Conservation (phyloP, 2,888 invertebrate genomes). For the Pyrrhosoma nymphula region DNA sequence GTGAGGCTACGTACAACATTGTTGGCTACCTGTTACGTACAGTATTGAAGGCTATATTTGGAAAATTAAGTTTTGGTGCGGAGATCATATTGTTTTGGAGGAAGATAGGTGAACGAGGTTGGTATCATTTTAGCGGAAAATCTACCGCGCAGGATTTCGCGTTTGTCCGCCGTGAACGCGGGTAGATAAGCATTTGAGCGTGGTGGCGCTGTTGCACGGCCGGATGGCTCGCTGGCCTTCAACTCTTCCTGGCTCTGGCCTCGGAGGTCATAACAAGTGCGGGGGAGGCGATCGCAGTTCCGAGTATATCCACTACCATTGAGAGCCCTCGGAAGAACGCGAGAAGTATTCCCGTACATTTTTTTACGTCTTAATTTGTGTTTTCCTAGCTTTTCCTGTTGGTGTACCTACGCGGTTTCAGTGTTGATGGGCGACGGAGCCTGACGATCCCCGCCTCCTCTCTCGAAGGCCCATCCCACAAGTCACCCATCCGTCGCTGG, state of each 20-base stretch:
- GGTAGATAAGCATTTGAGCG: background rate
- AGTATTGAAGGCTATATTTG: too few relatives aligned
- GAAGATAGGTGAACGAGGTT: background rate
- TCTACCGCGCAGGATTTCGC: background rate
- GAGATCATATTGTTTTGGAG: too few relatives aligned
- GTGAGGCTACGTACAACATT: too few relatives aligned
- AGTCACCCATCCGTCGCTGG: background rate
- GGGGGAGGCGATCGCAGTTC: background rate
- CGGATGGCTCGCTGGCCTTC: background rate
- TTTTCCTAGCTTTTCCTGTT: background rate
- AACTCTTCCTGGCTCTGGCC: slow-evolving; percentile 14
- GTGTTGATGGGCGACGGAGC: background rate
- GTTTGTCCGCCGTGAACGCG: background rate
- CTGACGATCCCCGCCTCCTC: background rate
- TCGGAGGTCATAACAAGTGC: background rate
- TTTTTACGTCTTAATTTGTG: background rate
- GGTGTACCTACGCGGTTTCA: background rate
- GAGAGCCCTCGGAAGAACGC: background rate
- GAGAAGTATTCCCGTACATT: background rate
- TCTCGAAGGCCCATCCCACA: background rate
- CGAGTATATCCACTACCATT: background rate
- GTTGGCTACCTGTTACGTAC: too few relatives aligned
- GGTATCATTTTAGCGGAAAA: background rate
- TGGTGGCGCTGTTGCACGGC: background rate
- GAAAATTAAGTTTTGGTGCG: too few relatives aligned